A percentile compares a stretch with the other conserved stretches of the same genome.
phyloP scores from a whole-genome alignment of 2,888 invertebrate genomes.

The Actias luna region DNA sequence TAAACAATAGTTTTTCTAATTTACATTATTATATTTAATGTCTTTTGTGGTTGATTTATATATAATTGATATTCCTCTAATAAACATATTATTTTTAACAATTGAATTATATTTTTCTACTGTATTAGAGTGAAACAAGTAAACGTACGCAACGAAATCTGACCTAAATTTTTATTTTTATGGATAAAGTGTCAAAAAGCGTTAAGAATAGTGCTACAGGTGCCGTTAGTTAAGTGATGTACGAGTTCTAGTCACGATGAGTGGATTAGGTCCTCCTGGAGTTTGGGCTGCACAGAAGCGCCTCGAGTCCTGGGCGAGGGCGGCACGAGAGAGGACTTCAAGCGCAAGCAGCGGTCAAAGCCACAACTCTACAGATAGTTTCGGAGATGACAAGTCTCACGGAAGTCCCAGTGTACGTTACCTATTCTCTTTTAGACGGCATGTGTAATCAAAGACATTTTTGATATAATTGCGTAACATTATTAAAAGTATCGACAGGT shows the following conservation, averaged over 20 bases:
- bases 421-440: not conserved
- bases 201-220: not conserved
- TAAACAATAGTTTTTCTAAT: too few relatives aligned
- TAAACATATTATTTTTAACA: not conserved
- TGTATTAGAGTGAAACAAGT: not conserved
- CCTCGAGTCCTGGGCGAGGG: constrained; percentile 88
- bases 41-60: too few relatives aligned
- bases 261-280: constrained; percentile 87
- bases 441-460: too few relatives aligned
- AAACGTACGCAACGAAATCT: not conserved
- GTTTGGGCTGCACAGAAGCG: constrained; percentile 90
- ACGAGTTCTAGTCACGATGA: constrained; percentile 65
- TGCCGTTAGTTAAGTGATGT: constrained; percentile 37
- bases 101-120: not conserved
- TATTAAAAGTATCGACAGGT: too few relatives aligned
- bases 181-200: not conserved
- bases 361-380: constrained; percentile 79
- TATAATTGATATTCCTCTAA: not conserved
- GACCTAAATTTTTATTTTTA: not conserved
- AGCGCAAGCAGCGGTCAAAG: constrained; percentile 81
- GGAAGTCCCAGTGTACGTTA: constrained; percentile 41
- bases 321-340: constrained; percentile 85
- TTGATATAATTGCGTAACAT: too few relatives aligned
- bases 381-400: constrained; percentile 75
- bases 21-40: too few relatives aligned